A percentile compares a stretch with the other conserved stretches of the same genome.
Conservation (phyloP, 1,140 invertebrate species). For the Achatina immaculata region DNA sequence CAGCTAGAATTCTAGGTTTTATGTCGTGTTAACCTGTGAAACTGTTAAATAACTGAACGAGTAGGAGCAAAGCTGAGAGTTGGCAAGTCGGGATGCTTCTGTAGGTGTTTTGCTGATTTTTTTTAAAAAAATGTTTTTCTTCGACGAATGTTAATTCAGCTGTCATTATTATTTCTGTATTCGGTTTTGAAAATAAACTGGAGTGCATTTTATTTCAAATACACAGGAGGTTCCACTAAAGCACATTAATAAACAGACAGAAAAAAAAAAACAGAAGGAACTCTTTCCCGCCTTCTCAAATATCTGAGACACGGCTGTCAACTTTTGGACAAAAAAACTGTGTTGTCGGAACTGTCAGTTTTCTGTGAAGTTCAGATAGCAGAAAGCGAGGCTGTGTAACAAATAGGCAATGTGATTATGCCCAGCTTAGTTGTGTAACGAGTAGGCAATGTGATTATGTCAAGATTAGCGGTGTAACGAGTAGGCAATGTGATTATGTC, state of each 20-base stretch:
- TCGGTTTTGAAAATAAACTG: background rate
- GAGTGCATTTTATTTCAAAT: background rate
- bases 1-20: background rate
- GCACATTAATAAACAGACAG: background rate
- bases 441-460: constrained; percentile 5
- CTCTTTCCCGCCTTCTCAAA: background rate
- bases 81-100: background rate
- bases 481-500: constrained; percentile 10
- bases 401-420: constrained; percentile 11
- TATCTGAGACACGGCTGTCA: too few species aligned
- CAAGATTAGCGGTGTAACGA: background rate
- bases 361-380: background rate
- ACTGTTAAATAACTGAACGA: background rate
- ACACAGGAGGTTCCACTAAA: background rate
- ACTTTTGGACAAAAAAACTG: too few species aligned
- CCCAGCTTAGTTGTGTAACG: background rate
- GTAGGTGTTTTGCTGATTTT: too few species aligned
- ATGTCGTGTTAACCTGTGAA: background rate
- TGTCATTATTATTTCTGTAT: background rate
- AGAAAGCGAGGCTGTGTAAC: background rate
- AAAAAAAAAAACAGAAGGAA: background rate
- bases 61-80: background rate
- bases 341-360: too few species aligned
- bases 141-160: background rate
- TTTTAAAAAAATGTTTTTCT: background rate